Evolutionary conservation across 2,113 vertebrate genomes (phyloP), one percentile per base, ranked within the genome.

Genomic region (Rostratula benghalensis): DNA sequence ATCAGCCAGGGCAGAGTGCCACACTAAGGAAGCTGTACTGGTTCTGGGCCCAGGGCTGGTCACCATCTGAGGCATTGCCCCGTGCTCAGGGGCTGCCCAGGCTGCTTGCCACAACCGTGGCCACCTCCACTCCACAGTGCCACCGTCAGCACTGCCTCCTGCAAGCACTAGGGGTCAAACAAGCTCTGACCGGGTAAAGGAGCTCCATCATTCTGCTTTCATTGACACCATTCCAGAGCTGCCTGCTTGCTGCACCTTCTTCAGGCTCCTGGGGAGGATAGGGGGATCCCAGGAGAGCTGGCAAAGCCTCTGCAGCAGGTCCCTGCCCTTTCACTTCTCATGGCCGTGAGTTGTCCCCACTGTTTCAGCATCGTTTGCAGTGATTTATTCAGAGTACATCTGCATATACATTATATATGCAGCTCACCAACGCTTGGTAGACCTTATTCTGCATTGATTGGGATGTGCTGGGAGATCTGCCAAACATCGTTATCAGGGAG

Each of bases 391-490:
- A 39, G 74, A n/a, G 63, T 57, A 9, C 79, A 95, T 93, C 92
- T 95, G 94, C 87, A 91, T 95, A 79, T 53, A 64, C 48, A 61
- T 93, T 94, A 89, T 18, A 71, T 9, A 69, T 43, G 67, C 81
- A 94, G 53, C 51, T 82, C 59, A 67, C 61, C 48, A 75, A 1
- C 1, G 59, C 37, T 63, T 39, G 67, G 70, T 65, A 79, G 75
- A 61, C 28, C 53, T 73, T 11, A 77, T 6, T 56, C 41, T 78
- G 68, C 80, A 85, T 22, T 61, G 96, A 92, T 43, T 69, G 57
- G 89, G 93, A 51, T 37, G 39, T 51, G 61, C 73, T 83, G 87
- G 83, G 91, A 89, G 71, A 83, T 28, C 53, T 6, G 80, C 53
- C 84, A 87, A 73, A 82, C 33, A 46, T 5, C 64, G 63, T 93